phyloP scores from a whole-genome alignment of 92 coral and sea anemone species.

The Paragorgia papillata region DNA sequence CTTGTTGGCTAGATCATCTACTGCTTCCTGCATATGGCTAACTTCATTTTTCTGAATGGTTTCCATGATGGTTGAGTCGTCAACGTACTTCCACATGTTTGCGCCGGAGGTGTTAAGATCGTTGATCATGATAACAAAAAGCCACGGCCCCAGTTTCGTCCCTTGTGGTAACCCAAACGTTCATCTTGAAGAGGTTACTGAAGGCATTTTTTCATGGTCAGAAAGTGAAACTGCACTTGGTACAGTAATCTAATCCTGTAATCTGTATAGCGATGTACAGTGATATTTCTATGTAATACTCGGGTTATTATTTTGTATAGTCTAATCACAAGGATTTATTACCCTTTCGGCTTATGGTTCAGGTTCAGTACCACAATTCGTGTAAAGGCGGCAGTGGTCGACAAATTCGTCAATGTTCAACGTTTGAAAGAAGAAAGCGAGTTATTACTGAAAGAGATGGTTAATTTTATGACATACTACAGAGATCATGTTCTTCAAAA shows the following conservation, averaged over 20 bases:
- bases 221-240: background rate
- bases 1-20: too few relatives aligned
- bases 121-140: too few relatives aligned
- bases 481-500: conserved; percentile 13
- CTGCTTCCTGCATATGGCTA: too few relatives aligned
- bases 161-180: too few relatives aligned
- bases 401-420: conserved; percentile 11
- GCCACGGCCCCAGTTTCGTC: too few relatives aligned
- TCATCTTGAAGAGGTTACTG: background rate
- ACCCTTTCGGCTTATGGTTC: too few relatives aligned
- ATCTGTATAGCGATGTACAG: background rate
- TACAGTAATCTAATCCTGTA: background rate
- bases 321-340: background rate
- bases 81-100: too few relatives aligned
- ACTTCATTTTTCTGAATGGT: too few relatives aligned
- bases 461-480: conserved; percentile 26
- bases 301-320: background rate
- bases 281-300: background rate
- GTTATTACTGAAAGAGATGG: conserved; percentile 19
- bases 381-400: conserved; percentile 27
- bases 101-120: too few relatives aligned
- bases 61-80: too few relatives aligned
- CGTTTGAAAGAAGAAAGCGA: conserved; percentile 12
- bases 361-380: too few relatives aligned
- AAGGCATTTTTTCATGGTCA: conserved; percentile 5